phyloP scores from a whole-genome alignment of 1,140 invertebrate species.

The Theocolax elegans region DNA sequence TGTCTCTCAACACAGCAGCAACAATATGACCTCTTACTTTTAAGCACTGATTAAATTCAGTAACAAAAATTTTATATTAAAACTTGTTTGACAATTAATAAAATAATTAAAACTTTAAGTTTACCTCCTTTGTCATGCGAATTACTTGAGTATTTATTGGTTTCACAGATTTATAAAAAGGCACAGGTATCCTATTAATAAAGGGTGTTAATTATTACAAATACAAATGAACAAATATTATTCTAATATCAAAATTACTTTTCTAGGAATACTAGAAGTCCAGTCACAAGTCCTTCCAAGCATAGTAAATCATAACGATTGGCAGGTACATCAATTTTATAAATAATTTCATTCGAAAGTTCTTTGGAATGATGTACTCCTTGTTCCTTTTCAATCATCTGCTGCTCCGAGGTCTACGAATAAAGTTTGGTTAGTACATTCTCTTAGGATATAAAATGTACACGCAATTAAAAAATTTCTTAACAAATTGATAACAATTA shows the following conservation, averaged over 20 bases:
- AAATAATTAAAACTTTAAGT: slow-evolving; percentile 5
- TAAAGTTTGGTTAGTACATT: too few species aligned
- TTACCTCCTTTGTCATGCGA: slow-evolving; percentile 75
- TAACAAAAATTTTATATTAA: slow-evolving; percentile 17
- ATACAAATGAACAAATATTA: background rate
- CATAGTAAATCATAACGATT: slow-evolving; percentile 98
- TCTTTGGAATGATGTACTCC: slow-evolving; percentile 72
- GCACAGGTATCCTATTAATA: slow-evolving; percentile 71
- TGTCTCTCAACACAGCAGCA: slow-evolving; percentile 88
- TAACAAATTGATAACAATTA: too few species aligned
- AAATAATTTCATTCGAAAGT: slow-evolving; percentile 86
- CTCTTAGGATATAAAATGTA: too few species aligned
- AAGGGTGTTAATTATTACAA: background rate
- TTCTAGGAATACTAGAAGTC: slow-evolving; percentile 88
- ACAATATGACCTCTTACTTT: slow-evolving; percentile 89
- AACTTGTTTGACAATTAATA: background rate
- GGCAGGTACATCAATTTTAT: slow-evolving; percentile 97
- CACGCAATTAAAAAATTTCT: too few species aligned
- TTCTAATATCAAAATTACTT: slow-evolving; percentile 74
- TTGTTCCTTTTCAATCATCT: slow-evolving; percentile 90
- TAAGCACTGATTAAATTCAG: slow-evolving; percentile 72
- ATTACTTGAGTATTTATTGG: slow-evolving; percentile 74
- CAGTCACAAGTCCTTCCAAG: slow-evolving; percentile 89
- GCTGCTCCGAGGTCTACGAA: slow-evolving; percentile 93
- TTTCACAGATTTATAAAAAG: slow-evolving; percentile 72